phyloP scores from a whole-genome alignment of 1,140 invertebrate species.

The Drosophila hydei region DNA sequence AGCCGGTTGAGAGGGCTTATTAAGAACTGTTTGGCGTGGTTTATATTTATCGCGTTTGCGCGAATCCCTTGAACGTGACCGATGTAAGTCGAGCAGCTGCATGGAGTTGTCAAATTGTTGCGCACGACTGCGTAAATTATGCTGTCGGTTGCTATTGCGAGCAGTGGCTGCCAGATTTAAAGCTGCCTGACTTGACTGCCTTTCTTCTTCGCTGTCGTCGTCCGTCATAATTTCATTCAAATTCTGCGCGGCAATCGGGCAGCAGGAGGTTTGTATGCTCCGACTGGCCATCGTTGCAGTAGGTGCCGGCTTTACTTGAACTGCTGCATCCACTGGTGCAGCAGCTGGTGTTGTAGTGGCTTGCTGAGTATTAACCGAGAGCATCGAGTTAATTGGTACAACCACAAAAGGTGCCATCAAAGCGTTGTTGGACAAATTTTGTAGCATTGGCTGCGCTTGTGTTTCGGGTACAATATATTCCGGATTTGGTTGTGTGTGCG shows the following conservation, averaged over 20 bases:
- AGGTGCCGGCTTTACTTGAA: not conserved
- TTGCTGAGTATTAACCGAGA: conserved; percentile 2
- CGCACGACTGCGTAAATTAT: conserved; percentile 8
- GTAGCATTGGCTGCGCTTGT: conserved; percentile 39
- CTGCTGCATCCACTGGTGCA: not conserved
- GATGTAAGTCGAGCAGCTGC: conserved; percentile 58
- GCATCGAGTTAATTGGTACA: conserved; percentile 7
- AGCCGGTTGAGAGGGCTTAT: conserved; percentile 62
- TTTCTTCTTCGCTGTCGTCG: conserved; percentile 60
- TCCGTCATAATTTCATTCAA: conserved; percentile 56
- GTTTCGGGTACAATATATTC: conserved; percentile 63
- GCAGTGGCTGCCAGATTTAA: conserved; percentile 55
- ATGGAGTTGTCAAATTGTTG: conserved; percentile 23
- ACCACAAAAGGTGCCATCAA: conserved; percentile 7
- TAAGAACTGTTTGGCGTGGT: conserved; percentile 40
- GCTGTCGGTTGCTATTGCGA: conserved; percentile 29
- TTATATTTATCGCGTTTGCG: not conserved
- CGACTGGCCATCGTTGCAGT: conserved; percentile 15
- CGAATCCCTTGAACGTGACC: conserved; percentile 5
- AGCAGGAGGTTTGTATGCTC: conserved; percentile 30
- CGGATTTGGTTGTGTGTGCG: conserved; percentile 7
- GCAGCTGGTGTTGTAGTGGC: not conserved
- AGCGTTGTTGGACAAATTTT: conserved; percentile 26
- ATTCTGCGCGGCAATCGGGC: conserved; percentile 4
- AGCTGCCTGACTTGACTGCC: conserved; percentile 17